A percentile compares a stretch with the other conserved stretches of the same genome.
phyloP scores from a whole-genome alignment of 2,797 vertebrate genomes.

The Sternarchorhynchus goeldii region DNA sequence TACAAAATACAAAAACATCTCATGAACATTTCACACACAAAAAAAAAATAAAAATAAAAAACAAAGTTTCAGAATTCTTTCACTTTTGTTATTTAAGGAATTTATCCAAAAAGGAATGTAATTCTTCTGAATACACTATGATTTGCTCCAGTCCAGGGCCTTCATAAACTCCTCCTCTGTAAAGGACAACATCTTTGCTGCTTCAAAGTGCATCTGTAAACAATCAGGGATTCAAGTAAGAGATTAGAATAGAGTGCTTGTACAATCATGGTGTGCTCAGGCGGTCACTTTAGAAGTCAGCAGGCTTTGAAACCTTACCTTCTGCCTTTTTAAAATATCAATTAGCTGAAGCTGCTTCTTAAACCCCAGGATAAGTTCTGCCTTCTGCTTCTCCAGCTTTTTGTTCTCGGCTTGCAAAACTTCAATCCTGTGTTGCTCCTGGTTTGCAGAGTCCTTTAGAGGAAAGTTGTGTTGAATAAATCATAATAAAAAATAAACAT shows the following conservation, averaged over 20 bases:
- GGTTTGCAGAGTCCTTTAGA: constrained; percentile 79
- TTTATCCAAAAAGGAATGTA: neutral
- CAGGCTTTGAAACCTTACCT: constrained; percentile 71
- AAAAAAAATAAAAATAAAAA: neutral
- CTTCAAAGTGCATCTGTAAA: constrained; percentile 94
- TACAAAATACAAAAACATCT: too few species aligned
- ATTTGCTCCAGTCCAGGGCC: constrained; percentile 88
- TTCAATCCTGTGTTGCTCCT: constrained; percentile 85
- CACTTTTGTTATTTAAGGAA: neutral
- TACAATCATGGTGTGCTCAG: neutral
- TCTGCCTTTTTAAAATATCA: constrained; percentile 94
- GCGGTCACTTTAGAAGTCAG: neutral
- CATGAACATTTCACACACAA: neutral
- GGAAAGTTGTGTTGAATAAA: constrained; percentile 14
- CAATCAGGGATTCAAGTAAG: neutral
- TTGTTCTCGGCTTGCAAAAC: constrained; percentile 87
- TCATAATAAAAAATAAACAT: neutral
- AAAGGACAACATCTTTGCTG: constrained; percentile 94
- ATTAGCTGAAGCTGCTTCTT: constrained; percentile 96
- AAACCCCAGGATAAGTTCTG: constrained; percentile 87
- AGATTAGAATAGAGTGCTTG: neutral
- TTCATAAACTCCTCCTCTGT: constrained; percentile 96
- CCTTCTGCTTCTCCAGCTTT: constrained; percentile 91
- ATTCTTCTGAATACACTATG: constrained; percentile 54
- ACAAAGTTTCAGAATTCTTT: neutral